Evolutionary conservation across 1,140 invertebrate species (phyloP).

Genomic region (Neotoxoptera formosana): DNA sequence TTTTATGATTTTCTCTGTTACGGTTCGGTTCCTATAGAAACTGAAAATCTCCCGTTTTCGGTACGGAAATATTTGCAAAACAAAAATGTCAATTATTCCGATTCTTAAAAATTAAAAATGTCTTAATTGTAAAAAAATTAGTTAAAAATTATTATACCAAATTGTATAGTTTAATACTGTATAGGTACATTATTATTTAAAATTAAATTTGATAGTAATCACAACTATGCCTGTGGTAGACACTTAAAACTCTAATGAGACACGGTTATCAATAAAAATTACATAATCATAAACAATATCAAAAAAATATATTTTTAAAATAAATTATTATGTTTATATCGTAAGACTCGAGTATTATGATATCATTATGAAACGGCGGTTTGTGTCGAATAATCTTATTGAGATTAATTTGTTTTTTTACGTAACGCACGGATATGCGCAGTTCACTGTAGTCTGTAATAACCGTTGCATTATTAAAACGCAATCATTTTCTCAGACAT

Average conservation of each 20-base stretch:
- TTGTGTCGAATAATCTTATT: background rate
- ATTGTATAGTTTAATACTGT: no score
- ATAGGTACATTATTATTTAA: no score
- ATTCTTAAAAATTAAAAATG: background rate
- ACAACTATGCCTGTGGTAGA: no score
- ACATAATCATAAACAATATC: no score
- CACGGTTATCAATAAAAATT: no score
- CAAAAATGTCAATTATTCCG: background rate
- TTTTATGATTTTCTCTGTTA: background rate
- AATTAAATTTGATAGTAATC: no score
- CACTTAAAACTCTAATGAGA: no score
- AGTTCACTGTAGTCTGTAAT: background rate
- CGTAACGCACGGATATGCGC: background rate
- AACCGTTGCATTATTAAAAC: background rate
- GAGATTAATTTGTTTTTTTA: background rate
- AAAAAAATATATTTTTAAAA: no score
- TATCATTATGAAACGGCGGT: background rate
- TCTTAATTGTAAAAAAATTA: no score
- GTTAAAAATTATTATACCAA: no score
- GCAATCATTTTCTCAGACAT: background rate
- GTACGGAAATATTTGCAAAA: background rate
- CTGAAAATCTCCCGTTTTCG: background rate
- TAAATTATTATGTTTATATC: background rate
- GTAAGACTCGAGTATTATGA: background rate
- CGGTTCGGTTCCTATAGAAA: background rate